Evolutionary conservation across 2,797 vertebrate species (phyloP), one percentile per base, ranked within the genome.

Genomic region (Bradypus variegatus): DNA sequence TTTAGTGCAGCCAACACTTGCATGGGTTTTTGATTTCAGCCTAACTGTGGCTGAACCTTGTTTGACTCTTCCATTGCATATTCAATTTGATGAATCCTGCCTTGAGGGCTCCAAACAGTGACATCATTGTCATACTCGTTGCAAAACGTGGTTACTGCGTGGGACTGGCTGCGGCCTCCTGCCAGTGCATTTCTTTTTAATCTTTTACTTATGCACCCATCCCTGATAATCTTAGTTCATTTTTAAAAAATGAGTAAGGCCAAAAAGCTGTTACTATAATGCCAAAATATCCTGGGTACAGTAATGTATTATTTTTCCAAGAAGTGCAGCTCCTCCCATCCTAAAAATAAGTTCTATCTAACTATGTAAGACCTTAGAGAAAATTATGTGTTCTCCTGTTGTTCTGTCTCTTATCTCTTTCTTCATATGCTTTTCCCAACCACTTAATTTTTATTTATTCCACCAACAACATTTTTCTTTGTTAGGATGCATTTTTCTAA

Each of bases 271-370:
- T 79, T 82, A 45, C 41, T 48, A 29, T 36, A 65, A 92, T 89
- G 64, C 60, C 77, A 75, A 89, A 81, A 41, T 2, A 62, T 73
- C 41, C 50, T 55, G 27, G 65, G 33, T 77, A 45, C 87, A 72
- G 7, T 73, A 31, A 14, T 50, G 6, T n/a, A 64, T 89, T 75
- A 16, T 53, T 91, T 92, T 94, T 29, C n/a, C n/a, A n/a, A 77
- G 84, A 55, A 33, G 10, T 10, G 27, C 88, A 82, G 33, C 41
- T 82, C 23, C 50, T 12, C 15, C 84, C 45, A 73, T 90, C 60
- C n/a, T 95, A n/a, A 94, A 91, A 93, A 41, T 60, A 53, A 69
- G 8, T 38, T 48, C 21, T 88, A 13, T 50, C 16, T 89, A 41
- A 45, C 29, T 50, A 15, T 70, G 70, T 70, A 73, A 81, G 76